Conservation (phyloP, 2,797 vertebrate species). For the Sciurus carolinensis region DNA sequence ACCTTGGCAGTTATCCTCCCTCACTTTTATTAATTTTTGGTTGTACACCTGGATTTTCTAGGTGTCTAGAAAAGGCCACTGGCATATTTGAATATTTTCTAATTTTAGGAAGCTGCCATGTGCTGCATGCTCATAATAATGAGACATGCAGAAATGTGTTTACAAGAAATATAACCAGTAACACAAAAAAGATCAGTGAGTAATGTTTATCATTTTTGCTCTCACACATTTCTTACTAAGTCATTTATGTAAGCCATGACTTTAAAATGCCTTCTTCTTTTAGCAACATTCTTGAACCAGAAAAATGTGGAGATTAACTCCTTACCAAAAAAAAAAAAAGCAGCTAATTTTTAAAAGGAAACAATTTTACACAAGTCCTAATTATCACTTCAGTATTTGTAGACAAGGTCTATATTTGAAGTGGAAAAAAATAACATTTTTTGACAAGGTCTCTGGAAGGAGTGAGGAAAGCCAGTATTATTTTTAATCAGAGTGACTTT, state of each 20-base stretch:
- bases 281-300: slow-evolving; percentile 46
- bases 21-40: slow-evolving; percentile 56
- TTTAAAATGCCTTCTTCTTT: slow-evolving; percentile 64
- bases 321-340: not conserved
- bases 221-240: slow-evolving; percentile 42
- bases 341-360: slow-evolving; percentile 76
- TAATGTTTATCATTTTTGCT: not conserved
- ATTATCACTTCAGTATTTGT: slow-evolving; percentile 79
- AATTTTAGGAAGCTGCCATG: slow-evolving; percentile 68
- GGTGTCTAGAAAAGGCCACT: slow-evolving; percentile 20
- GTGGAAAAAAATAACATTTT: slow-evolving; percentile 70
- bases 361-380: slow-evolving; percentile 72
- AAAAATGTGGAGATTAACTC: slow-evolving; percentile 62
- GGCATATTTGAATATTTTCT: slow-evolving; percentile 57
- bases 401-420: slow-evolving; percentile 72
- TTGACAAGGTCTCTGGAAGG: slow-evolving; percentile 77
- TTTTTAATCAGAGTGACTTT: slow-evolving; percentile 75
- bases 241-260: slow-evolving; percentile 35
- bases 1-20: slow-evolving; percentile 56
- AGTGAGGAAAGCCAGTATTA: slow-evolving; percentile 80
- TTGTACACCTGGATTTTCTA: slow-evolving; percentile 63
- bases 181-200: slow-evolving; percentile 29
- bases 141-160: not conserved
- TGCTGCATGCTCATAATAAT: not conserved
- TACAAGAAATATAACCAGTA: slow-evolving; percentile 44